These are phyloP conservation scores for Rotaria socialis DNA, from an alignment of 2,888 invertebrate genomes.

Conservation along the genomic window DNA sequence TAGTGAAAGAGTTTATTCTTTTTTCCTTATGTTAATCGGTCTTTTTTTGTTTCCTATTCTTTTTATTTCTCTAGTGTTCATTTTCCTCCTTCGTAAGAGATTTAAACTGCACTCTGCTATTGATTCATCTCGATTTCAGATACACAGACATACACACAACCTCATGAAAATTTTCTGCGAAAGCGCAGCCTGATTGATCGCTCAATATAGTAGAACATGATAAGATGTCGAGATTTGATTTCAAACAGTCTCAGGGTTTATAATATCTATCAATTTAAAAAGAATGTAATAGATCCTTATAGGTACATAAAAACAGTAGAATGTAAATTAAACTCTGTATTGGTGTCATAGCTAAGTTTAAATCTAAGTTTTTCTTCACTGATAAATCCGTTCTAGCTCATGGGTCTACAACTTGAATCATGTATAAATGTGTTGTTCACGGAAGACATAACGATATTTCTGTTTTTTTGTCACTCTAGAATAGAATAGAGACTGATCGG, in stretches of 20 bases:
- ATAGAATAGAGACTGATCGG: background rate
- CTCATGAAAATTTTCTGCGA: background rate
- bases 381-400: no score
- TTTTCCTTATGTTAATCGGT: background rate
- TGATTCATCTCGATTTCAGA: background rate
- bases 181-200: background rate
- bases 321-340: no score
- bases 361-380: no score
- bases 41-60: background rate
- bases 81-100: background rate
- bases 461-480: background rate
- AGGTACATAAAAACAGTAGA: background rate
- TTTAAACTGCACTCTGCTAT: background rate
- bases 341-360: no score
- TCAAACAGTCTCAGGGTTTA: background rate
- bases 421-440: background rate
- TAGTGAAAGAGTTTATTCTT: background rate
- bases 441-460: background rate
- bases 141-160: background rate
- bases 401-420: background rate
- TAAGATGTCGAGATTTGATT: background rate
- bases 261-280: background rate
- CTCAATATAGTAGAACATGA: background rate
- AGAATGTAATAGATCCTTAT: no score
- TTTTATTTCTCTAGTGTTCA: background rate